Conservation (phyloP, 1,140 invertebrate species). For the Drosophila sproati region DNA sequence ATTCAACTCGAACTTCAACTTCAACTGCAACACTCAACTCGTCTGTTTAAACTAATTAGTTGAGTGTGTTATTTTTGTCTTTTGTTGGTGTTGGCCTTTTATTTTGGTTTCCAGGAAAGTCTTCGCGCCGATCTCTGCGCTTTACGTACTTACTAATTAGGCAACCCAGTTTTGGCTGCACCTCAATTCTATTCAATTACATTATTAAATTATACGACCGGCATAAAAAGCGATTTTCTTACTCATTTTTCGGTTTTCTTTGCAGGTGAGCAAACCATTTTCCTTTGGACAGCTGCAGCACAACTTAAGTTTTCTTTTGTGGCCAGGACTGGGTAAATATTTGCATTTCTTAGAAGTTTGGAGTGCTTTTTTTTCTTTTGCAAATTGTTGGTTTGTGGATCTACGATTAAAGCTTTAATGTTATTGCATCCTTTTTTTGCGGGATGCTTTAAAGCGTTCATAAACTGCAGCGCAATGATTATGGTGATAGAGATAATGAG, state of each 20-base stretch:
- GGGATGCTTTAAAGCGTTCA: not conserved
- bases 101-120: conserved; percentile 23
- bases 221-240: conserved; percentile 48
- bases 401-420: conserved; percentile 34
- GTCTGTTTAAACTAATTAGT: conserved; percentile 65
- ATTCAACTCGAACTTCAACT: conserved; percentile 15
- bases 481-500: conserved; percentile 3
- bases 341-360: conserved; percentile 40
- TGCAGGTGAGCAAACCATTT: conserved; percentile 67
- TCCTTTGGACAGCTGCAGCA: conserved; percentile 32
- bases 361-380: conserved; percentile 42
- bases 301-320: conserved; percentile 7
- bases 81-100: not conserved
- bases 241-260: conserved; percentile 37
- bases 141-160: conserved; percentile 54
- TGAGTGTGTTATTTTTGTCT: conserved; percentile 43
- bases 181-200: conserved; percentile 31
- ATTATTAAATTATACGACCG: conserved; percentile 40
- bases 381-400: conserved; percentile 28
- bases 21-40: conserved; percentile 19
- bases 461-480: not conserved
- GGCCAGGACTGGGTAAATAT: conserved; percentile 54
- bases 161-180: conserved; percentile 28
- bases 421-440: conserved; percentile 11
- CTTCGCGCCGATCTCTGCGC: not conserved